phyloP scores from a whole-genome alignment of 1,140 invertebrate genomes.

The Tribolium castaneum region DNA sequence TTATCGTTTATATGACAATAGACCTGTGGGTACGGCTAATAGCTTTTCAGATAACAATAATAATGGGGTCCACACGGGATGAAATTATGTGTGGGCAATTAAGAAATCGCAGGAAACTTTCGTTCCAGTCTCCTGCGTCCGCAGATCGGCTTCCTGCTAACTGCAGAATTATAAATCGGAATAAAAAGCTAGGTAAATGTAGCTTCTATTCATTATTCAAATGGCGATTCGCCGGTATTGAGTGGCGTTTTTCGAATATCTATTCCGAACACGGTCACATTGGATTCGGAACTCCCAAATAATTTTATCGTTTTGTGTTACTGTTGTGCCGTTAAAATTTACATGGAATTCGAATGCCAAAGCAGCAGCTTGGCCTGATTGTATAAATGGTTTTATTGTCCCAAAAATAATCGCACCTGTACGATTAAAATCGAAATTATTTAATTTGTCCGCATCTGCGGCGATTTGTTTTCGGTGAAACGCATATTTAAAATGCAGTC shows the following conservation, averaged over 20 bases:
- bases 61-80: neutral
- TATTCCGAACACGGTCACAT: slow-evolving; percentile 23
- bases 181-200: slow-evolving; percentile 20
- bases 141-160: neutral
- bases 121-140: neutral
- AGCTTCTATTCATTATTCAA: slow-evolving; percentile 30
- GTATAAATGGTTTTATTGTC: neutral
- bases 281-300: slow-evolving; percentile 27
- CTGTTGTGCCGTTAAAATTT: slow-evolving; percentile 35
- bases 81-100: neutral
- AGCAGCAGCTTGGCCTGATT: slow-evolving; percentile 17
- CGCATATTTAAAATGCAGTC: slow-evolving; percentile 46
- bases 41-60: neutral
- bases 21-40: neutral
- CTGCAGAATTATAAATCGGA: neutral
- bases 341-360: slow-evolving; percentile 30
- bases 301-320: slow-evolving; percentile 34
- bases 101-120: neutral
- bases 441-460: neutral
- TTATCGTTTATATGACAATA: neutral
- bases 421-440: neutral
- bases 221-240: slow-evolving; percentile 24
- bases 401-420: neutral
- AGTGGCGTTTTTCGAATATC: slow-evolving; percentile 31
- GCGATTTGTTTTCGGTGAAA: slow-evolving; percentile 6